Evolutionary conservation across 2,113 vertebrate genomes (phyloP), one percentile per base, ranked within the genome.

Genomic region (Vulpes vulpes): DNA sequence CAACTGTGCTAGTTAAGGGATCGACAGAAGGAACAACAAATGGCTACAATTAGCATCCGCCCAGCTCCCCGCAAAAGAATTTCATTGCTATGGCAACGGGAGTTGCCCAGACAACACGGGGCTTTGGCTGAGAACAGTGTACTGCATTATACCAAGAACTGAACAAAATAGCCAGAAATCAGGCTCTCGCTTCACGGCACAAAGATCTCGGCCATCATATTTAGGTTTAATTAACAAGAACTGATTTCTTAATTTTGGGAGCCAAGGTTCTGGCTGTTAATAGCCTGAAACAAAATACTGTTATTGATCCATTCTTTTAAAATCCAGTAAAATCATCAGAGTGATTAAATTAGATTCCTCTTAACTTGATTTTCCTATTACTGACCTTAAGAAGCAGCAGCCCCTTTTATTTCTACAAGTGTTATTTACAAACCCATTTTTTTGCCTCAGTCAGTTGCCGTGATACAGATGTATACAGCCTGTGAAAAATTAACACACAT

Each of bases 1-100:
- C 95, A 98, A 98, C 98, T 97, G 98, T 96, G 98, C 98, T 97
- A 98, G 98, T 98, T 98, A 98, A 94, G 98, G 97, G 97, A 98
- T 96, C 93, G 96, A 98, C 98, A 98, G 97, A 98, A 97, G 97
- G 97, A 97, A 96, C 49, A 98, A 98, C 49, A 97, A 98, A 98
- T 97, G 82, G 97, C 80, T 92, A 98, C 96, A 96, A 98, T 97
- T 94, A 89, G 98, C 98, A 98, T 98, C 98, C 96, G 10, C 96
- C 98, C 97, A 49, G 94, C 11, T 81, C 98, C 86, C 86, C 1
- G 27, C 97, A 97, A 98, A 98, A 98, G 98, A 98, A 98, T 98
- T 98, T 96, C 79, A 86, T 99, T n/a, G 32, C 99, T 97, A 98
- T 98, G 98, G 98, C 98, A 99, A 99, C 99, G 23, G 30, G 19